Evolutionary conservation across 2,797 vertebrate species (phyloP).

Genomic region (Onychomys leucogaster): DNA sequence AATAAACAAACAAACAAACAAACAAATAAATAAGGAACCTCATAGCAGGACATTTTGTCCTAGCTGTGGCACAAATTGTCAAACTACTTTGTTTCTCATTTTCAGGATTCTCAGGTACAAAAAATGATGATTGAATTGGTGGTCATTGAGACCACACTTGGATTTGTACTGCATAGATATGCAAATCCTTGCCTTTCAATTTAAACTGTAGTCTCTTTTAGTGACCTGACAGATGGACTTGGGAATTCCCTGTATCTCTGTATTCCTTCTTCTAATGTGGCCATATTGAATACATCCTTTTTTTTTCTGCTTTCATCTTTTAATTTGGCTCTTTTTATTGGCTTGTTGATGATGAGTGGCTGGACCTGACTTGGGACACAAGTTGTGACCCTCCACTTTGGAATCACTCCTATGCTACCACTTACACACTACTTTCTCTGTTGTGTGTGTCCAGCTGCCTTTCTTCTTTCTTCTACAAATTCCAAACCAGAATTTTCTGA

Average conservation of each 20-base stretch:
- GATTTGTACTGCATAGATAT: not conserved
- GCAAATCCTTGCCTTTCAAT: too few species aligned
- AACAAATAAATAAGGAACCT: not conserved
- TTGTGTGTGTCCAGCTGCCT: not conserved
- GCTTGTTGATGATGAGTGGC: not conserved
- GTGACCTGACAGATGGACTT: too few species aligned
- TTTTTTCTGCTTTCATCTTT: not conserved
- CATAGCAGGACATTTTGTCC: not conserved
- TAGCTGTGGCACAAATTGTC: not conserved
- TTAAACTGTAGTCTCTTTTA: not conserved
- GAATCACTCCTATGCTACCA: not conserved
- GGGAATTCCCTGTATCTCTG: not conserved
- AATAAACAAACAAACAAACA: too few species aligned
- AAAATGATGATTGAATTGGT: not conserved
- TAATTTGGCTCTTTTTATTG: not conserved
- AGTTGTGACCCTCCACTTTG: not conserved
- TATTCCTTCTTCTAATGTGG: not conserved
- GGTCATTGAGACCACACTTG: not conserved
- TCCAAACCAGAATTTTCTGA: not conserved
- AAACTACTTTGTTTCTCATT: not conserved
- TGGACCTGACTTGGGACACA: not conserved
- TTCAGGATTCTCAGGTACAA: not conserved
- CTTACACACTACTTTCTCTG: not conserved
- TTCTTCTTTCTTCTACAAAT: constrained; percentile 22
- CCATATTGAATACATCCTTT: not conserved